These are phyloP conservation scores for Cygnus atratus DNA, from an alignment of 2,113 vertebrate species.

Conservation along the genomic window DNA sequence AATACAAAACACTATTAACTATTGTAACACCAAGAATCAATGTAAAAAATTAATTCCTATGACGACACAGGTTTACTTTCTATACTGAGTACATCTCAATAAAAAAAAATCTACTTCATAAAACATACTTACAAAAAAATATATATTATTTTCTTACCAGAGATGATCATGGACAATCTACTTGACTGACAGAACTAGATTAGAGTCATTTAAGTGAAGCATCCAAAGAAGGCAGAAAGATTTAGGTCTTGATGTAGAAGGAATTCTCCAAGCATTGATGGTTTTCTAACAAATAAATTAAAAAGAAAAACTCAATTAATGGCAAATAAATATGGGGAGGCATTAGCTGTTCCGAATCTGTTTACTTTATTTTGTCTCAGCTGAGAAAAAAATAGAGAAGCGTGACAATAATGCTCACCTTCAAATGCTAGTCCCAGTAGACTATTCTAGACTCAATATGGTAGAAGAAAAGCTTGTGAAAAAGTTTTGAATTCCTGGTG, in stretches of 20 bases:
- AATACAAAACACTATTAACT: neutral
- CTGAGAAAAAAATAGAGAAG: neutral
- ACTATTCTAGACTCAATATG: neutral
- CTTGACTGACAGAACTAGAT: neutral
- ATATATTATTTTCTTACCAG: neutral
- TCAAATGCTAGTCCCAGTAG: neutral
- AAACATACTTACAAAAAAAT: neutral
- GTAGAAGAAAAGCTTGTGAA: neutral
- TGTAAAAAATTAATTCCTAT: neutral
- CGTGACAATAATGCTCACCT: neutral
- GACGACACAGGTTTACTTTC: neutral
- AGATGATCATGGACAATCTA: neutral
- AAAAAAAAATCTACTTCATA: neutral
- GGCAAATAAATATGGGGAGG: neutral
- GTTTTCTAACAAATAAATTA: neutral
- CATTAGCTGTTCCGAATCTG: neutral
- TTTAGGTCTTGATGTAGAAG: neutral
- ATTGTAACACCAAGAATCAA: neutral
- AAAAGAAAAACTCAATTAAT: neutral
- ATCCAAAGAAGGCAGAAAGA: neutral
- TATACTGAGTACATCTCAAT: neutral
- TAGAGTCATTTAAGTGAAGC: neutral
- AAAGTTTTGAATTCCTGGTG: neutral
- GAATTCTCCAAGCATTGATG: neutral
- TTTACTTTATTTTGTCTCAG: neutral